Conservation (phyloP, 2,113 vertebrate species). For the Amia ocellicauda region DNA sequence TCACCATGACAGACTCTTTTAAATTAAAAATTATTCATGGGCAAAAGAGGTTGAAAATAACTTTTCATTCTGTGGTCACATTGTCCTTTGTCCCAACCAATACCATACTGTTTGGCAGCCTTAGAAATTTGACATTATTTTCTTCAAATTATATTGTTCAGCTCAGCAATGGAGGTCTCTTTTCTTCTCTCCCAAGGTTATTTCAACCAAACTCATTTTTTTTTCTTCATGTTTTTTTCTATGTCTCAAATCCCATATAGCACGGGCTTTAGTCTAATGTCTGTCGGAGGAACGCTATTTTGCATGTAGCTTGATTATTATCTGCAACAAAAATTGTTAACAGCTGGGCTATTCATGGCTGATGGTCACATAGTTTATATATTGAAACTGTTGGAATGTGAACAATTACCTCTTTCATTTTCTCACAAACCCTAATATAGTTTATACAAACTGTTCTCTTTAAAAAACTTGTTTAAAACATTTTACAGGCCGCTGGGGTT, state of each 20-base stretch:
- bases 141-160: conserved; percentile 42
- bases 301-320: conserved; percentile 84
- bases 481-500: conserved; percentile 9
- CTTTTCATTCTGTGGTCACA: too few relatives aligned
- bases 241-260: conserved; percentile 55
- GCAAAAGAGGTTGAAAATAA: too few relatives aligned
- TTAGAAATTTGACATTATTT: background rate
- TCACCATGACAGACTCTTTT: too few relatives aligned
- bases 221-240: too few relatives aligned
- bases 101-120: background rate
- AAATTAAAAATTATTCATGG: too few relatives aligned
- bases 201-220: conserved; percentile 66
- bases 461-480: conserved; percentile 47
- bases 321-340: conserved; percentile 84
- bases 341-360: conserved; percentile 80
- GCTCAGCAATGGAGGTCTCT: conserved; percentile 47
- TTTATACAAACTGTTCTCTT: conserved; percentile 69
- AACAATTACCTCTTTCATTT: conserved; percentile 84
- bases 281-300: conserved; percentile 74
- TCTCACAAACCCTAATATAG: conserved; percentile 72
- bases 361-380: conserved; percentile 78
- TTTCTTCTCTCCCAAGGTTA: conserved; percentile 62
- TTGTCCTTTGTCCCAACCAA: too few relatives aligned
- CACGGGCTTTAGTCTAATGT: conserved; percentile 52
- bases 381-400: conserved; percentile 86